phyloP scores from a whole-genome alignment of 2,888 invertebrate species.

The Drosophila mimetica region DNA sequence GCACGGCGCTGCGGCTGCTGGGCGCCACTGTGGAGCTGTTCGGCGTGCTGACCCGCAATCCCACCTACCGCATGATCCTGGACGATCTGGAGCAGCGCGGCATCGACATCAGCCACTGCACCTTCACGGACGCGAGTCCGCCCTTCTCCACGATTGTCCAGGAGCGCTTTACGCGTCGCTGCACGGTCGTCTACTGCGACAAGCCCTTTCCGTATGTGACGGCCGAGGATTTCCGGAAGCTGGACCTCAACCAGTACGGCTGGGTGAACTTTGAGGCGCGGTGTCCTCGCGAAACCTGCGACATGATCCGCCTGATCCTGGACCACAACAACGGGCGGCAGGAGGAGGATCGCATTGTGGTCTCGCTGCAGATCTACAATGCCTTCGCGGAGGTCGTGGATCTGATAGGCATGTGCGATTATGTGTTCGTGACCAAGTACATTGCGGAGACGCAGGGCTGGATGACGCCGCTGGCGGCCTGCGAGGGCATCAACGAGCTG shows the following conservation, averaged over 20 bases:
- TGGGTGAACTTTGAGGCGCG: constrained; percentile 89
- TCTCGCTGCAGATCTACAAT: constrained; percentile 87
- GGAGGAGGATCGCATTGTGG: constrained; percentile 77
- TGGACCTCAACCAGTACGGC: constrained; percentile 85
- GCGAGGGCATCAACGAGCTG: constrained; percentile 82
- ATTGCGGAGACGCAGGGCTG: constrained; percentile 86
- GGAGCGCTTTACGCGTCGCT: constrained; percentile 82
- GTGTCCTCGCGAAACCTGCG: constrained; percentile 81
- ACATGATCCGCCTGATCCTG: constrained; percentile 86
- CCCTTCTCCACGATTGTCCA: constrained; percentile 87
- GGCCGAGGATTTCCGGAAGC: constrained; percentile 85
- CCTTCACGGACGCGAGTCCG: constrained; percentile 74
- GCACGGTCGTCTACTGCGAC: constrained; percentile 87
- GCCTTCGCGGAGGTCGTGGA: constrained; percentile 84
- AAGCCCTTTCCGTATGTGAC: constrained; percentile 71
- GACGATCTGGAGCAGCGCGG: constrained; percentile 17
- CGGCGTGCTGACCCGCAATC: constrained; percentile 15
- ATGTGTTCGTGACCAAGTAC: constrained; percentile 88
- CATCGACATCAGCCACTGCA: constrained; percentile 19
- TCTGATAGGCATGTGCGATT: constrained; percentile 82
- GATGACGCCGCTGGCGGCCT: constrained; percentile 85
- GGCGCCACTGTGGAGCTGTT: constrained; percentile 32
- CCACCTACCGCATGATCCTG: constrained; percentile 8
- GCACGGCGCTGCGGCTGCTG: constrained; percentile 23
- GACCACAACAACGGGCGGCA: constrained; percentile 82